Conservation (phyloP, 2,888 invertebrate genomes). For the Timema cristinae region DNA sequence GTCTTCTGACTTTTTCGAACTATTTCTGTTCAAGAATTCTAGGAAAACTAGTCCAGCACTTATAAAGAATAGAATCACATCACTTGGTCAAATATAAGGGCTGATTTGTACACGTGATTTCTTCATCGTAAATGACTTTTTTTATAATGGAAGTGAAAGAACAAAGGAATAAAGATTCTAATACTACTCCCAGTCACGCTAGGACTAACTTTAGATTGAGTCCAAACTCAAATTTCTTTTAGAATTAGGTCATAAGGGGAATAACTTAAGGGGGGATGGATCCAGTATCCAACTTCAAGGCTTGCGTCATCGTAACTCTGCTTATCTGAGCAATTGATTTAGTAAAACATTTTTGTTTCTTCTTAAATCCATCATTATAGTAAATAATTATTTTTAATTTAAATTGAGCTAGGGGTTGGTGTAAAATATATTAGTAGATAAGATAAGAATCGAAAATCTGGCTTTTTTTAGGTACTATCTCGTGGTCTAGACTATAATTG, state of each 20-base stretch:
- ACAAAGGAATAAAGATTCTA: not conserved
- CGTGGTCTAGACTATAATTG: too few relatives aligned
- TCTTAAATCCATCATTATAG: not conserved
- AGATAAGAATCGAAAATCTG: too few relatives aligned
- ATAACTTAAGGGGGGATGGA: too few relatives aligned
- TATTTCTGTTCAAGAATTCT: conserved; percentile 11
- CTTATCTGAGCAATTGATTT: too few relatives aligned
- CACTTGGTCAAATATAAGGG: not conserved
- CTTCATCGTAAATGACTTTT: conserved; percentile 12
- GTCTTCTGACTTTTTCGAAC: not conserved
- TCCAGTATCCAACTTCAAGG: too few relatives aligned
- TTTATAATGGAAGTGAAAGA: conserved; percentile 3
- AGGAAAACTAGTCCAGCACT: not conserved
- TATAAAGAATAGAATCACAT: conserved; percentile 7
- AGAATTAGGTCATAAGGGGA: too few relatives aligned
- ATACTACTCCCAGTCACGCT: not conserved
- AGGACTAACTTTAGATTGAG: conserved; percentile 12
- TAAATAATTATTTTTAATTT: not conserved
- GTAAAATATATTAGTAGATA: too few relatives aligned
- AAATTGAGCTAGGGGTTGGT: too few relatives aligned
- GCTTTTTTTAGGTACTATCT: too few relatives aligned
- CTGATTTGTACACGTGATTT: conserved; percentile 13
- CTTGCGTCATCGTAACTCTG: too few relatives aligned
- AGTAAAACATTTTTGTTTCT: not conserved
- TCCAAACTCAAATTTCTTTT: not conserved